These are phyloP conservation scores for Beroe ovata DNA, from an alignment of 37 sponge, comb jelly and placozoan genomes.

Conservation along the genomic window DNA sequence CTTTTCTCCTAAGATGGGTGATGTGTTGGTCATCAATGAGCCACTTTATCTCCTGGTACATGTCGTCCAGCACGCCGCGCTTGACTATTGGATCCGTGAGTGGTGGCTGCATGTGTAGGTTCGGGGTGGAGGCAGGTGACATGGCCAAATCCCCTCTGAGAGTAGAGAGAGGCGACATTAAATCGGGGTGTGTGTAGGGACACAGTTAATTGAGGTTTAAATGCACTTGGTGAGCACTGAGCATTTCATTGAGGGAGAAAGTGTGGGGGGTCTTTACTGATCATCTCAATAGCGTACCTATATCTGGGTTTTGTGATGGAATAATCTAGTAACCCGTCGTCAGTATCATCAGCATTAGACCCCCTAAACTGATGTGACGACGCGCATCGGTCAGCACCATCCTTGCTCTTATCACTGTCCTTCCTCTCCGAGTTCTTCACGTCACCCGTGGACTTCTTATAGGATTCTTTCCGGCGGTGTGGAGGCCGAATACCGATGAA, in stretches of 20 bases:
- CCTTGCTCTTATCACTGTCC: neutral
- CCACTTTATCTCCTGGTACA: constrained; percentile 52
- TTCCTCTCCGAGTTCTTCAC: neutral
- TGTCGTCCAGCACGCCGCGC: constrained; percentile 21
- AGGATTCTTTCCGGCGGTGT: constrained; percentile 38
- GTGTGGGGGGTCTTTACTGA: too few species aligned
- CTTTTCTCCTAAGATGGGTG: constrained; percentile 10
- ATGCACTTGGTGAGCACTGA: too few species aligned
- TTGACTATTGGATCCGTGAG: neutral
- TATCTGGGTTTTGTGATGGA: neutral
- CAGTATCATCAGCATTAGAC: constrained; percentile 37
- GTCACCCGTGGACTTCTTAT: neutral
- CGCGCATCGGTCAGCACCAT: neutral
- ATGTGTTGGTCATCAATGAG: constrained; percentile 35
- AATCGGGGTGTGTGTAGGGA: too few species aligned
- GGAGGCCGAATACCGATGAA: neutral
- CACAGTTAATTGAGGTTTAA: too few species aligned
- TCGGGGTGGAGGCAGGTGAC: constrained; percentile 17
- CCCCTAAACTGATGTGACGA: neutral
- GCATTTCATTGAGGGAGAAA: too few species aligned
- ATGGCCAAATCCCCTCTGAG: neutral
- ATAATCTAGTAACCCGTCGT: neutral
- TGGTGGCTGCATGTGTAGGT: neutral
- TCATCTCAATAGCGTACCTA: too few species aligned
- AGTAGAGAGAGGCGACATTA: too few species aligned